phyloP scores from a whole-genome alignment of 2,888 invertebrate genomes.

The Eupelmus urozonus region DNA sequence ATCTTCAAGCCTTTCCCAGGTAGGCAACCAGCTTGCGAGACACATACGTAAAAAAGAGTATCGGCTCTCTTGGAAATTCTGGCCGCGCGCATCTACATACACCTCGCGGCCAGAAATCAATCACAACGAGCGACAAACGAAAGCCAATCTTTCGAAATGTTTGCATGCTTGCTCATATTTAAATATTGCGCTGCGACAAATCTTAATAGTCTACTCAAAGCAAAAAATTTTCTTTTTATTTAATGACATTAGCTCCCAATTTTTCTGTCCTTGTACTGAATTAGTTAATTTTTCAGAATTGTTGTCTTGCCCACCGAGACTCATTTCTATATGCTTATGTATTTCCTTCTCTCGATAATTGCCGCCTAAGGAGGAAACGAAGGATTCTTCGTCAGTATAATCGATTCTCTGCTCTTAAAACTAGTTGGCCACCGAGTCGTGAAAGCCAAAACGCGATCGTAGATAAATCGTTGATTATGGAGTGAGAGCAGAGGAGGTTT shows the following conservation, averaged over 20 bases:
- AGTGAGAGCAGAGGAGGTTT: conserved; percentile 4
- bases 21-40: neutral
- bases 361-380: conserved; percentile 68
- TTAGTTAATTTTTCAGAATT: too few relatives aligned
- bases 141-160: neutral
- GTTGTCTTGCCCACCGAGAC: conserved; percentile 71
- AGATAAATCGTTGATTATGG: conserved; percentile 47
- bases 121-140: conserved; percentile 42
- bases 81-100: neutral
- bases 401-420: conserved; percentile 49
- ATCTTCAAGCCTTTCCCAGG: conserved; percentile 27
- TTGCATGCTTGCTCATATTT: neutral
- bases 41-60: conserved; percentile 1
- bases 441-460: conserved; percentile 46
- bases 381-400: conserved; percentile 59
- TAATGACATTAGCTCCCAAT: too few relatives aligned
- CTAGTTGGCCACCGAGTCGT: conserved; percentile 42
- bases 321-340: too few relatives aligned
- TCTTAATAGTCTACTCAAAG: too few relatives aligned
- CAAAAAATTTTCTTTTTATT: neutral
- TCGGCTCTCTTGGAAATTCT: neutral
- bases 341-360: conserved; percentile 69
- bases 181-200: too few relatives aligned
- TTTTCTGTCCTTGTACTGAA: too few relatives aligned
- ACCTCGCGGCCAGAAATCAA: conserved; percentile 49